phyloP scores from a whole-genome alignment of 2,888 invertebrate species.

The Punctoribates punctum region DNA sequence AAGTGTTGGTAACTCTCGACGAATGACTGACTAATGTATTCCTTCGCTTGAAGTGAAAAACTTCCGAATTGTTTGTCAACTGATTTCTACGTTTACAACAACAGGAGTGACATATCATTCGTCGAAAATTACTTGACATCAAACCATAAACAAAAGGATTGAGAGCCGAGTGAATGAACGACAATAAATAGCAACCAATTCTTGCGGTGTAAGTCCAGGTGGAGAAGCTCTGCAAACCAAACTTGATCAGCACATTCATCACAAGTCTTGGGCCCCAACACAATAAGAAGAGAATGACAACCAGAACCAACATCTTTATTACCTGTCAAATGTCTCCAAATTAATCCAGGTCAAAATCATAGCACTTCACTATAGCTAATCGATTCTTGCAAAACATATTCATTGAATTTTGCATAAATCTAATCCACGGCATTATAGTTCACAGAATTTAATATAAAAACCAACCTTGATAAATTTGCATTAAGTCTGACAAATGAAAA shows the following conservation, averaged over 20 bases:
- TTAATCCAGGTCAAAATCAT: no score
- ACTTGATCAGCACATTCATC: conserved; percentile 54
- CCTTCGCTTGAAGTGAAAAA: neutral
- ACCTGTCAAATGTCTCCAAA: conserved; percentile 52
- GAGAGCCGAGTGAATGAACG: conserved; percentile 55
- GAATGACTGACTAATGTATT: conserved; percentile 21
- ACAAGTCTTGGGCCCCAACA: conserved; percentile 58
- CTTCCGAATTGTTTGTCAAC: conserved; percentile 18
- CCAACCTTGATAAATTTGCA: no score
- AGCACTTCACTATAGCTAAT: no score
- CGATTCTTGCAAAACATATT: no score
- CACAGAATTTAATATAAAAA: no score
- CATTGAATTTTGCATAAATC: no score
- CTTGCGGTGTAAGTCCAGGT: conserved; percentile 51
- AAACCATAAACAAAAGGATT: conserved; percentile 55
- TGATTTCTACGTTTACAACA: conserved; percentile 46
- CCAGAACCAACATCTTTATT: conserved; percentile 59
- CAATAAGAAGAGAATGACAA: conserved; percentile 56
- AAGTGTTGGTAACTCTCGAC: conserved; percentile 14
- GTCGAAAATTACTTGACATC: conserved; percentile 54
- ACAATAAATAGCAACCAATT: conserved; percentile 53
- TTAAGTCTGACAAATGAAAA: no score
- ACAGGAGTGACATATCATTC: conserved; percentile 50
- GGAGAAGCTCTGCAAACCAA: conserved; percentile 51
- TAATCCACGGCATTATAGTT: no score